Evolutionary conservation across 2,888 invertebrate genomes (phyloP).

Genomic region (Idaea straminata): DNA sequence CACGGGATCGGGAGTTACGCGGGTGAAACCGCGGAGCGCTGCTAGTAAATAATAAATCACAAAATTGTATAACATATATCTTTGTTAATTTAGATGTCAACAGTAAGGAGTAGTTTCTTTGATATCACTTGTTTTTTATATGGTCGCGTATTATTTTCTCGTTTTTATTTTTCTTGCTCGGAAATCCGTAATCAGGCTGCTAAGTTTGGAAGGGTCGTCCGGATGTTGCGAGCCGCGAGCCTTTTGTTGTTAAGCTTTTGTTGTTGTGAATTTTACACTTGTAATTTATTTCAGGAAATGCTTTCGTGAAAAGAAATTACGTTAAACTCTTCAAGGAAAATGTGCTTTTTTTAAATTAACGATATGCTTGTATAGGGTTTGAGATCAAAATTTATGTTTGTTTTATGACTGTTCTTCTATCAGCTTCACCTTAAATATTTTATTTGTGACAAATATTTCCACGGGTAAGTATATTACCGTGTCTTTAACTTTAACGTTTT

Average conservation of each 20-base stretch:
- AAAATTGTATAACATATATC: constrained; percentile 29
- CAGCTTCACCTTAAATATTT: neutral
- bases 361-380: constrained; percentile 50
- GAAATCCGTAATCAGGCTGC: constrained; percentile 79
- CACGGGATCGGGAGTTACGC: too few relatives aligned
- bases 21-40: too few relatives aligned
- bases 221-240: constrained; percentile 78
- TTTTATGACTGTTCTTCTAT: neutral
- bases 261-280: constrained; percentile 80
- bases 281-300: constrained; percentile 80
- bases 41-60: neutral
- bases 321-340: constrained; percentile 76
- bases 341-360: constrained; percentile 77
- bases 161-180: constrained; percentile 69
- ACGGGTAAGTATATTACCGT: neutral
- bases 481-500: neutral
- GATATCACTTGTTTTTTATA: constrained; percentile 49
- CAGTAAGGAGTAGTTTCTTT: constrained; percentile 46
- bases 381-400: constrained; percentile 2
- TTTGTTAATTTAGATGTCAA: constrained; percentile 36
- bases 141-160: constrained; percentile 61
- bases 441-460: neutral
- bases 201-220: constrained; percentile 77
- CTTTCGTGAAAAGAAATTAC: constrained; percentile 78
- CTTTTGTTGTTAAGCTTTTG: constrained; percentile 79